These are phyloP conservation scores for Passerina amoena DNA, from an alignment of 2,113 vertebrate genomes.

Conservation along the genomic window DNA sequence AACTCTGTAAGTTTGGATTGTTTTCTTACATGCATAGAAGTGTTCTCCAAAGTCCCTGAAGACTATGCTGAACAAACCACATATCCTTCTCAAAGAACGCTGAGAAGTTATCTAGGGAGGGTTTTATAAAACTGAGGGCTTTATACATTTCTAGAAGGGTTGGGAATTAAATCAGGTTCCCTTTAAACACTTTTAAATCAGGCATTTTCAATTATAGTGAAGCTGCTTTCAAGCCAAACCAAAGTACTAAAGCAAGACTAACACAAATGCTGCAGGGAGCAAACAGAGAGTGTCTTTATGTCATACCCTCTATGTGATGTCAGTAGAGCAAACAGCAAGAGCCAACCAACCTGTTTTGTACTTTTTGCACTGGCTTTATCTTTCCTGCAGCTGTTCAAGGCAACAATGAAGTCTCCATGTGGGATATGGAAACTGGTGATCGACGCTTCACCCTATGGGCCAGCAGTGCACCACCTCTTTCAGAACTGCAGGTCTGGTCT, in stretches of 20 bases:
- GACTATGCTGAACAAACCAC: neutral
- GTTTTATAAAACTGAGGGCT: neutral
- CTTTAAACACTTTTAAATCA: neutral
- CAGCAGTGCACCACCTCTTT: slow-evolving; percentile 92
- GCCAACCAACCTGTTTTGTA: neutral
- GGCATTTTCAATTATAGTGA: neutral
- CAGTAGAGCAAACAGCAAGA: neutral
- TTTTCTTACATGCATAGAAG: neutral
- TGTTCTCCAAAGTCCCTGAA: neutral
- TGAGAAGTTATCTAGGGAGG: neutral
- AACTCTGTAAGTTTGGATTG: neutral
- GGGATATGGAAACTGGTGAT: slow-evolving; percentile 99
- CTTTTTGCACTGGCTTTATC: neutral
- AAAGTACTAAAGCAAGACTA: neutral
- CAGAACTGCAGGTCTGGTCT: slow-evolving; percentile 89
- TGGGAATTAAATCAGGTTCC: neutral
- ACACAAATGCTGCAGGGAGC: neutral
- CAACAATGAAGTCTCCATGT: slow-evolving; percentile 98
- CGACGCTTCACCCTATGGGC: slow-evolving; percentile 95
- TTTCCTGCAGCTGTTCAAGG: slow-evolving; percentile 88
- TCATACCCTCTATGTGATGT: neutral
- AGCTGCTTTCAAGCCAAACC: neutral
- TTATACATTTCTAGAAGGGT: neutral
- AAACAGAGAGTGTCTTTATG: neutral
- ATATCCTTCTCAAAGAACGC: neutral